These are phyloP conservation scores for Chaetophractus vellerosus DNA, from an alignment of 2,797 vertebrate species.

Conservation along the genomic window DNA sequence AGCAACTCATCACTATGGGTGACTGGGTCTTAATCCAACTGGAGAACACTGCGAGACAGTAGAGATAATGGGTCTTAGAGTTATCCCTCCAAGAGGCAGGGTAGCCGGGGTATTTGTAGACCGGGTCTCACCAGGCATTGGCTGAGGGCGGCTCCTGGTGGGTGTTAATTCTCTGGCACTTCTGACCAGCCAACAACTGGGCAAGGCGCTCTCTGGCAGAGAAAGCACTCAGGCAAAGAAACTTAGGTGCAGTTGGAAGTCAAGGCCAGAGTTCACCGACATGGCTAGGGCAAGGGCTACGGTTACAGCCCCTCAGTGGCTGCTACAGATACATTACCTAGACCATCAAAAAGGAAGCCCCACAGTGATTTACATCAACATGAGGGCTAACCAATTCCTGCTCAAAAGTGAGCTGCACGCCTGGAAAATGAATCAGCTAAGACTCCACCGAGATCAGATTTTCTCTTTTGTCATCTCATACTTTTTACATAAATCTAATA, in stretches of 20 bases:
- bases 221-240: not conserved
- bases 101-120: not conserved
- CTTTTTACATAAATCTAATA: not conserved
- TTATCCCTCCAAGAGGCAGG: not conserved
- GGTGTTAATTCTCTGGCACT: not conserved
- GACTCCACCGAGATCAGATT: not conserved
- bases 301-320: not conserved
- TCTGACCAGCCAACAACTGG: not conserved
- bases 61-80: not conserved
- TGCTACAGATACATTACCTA: not conserved
- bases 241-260: not conserved
- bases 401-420: not conserved
- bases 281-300: not conserved
- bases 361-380: not conserved
- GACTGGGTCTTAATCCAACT: not conserved
- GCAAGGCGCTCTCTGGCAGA: not conserved
- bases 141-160: not conserved
- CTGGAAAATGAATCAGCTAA: not conserved
- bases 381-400: not conserved
- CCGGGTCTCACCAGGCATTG: not conserved
- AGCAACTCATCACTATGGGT: not conserved
- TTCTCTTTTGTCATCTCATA: not conserved
- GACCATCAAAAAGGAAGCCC: not conserved
- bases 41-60: not conserved
- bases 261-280: not conserved